Conservation (phyloP, 1,140 invertebrate genomes). For the Tachypleus tridentatus region DNA sequence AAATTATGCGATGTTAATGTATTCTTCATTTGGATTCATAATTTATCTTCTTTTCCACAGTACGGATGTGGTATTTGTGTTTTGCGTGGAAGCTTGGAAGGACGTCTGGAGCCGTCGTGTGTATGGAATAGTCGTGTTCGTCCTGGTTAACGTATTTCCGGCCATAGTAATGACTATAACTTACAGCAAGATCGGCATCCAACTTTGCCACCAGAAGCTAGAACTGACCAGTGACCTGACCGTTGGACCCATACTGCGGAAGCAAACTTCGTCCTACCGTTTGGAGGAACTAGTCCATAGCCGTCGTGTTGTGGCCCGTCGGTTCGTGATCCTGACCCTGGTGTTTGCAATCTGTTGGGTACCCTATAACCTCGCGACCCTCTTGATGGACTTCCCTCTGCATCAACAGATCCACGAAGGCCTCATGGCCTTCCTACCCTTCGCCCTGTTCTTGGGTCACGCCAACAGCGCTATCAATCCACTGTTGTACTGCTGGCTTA, state of each 20-base stretch:
- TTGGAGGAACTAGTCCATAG: conserved; percentile 43
- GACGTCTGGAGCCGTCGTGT: conserved; percentile 31
- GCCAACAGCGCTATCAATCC: conserved; percentile 37
- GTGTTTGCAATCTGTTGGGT: conserved; percentile 65
- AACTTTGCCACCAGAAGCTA: conserved; percentile 47
- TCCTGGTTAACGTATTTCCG: conserved; percentile 57
- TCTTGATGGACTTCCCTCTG: conserved; percentile 48
- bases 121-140: conserved; percentile 54
- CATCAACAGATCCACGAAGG: conserved; percentile 23
- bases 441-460: conserved; percentile 50
- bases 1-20: no score
- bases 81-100: conserved; percentile 45
- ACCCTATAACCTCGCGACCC: conserved; percentile 55
- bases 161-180: conserved; percentile 51
- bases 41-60: conserved; percentile 21
- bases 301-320: conserved; percentile 54
- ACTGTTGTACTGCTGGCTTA: conserved; percentile 32
- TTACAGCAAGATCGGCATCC: conserved; percentile 56
- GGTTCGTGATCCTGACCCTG: conserved; percentile 55
- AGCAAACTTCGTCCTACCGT: conserved; percentile 2
- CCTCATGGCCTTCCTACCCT: conserved; percentile 32
- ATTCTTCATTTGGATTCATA: not conserved
- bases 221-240: conserved; percentile 32
- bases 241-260: not conserved
- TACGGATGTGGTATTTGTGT: conserved; percentile 32